Evolutionary conservation across 1,140 invertebrate species (phyloP).

Genomic region (Colletes latitarsis): DNA sequence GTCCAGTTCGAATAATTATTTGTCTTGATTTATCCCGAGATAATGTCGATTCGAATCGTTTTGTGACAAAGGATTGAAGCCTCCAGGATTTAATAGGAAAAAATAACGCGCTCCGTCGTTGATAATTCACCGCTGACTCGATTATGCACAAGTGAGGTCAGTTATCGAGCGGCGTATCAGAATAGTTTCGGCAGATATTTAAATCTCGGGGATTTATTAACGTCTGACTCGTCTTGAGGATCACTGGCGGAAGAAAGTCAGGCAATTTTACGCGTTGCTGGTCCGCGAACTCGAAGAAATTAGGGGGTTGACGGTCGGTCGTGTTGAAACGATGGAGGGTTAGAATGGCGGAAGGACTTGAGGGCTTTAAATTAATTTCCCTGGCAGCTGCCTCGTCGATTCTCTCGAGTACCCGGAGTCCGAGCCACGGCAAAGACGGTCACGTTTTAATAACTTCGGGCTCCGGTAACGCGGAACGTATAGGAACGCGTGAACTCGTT

Average conservation of each 20-base stretch:
- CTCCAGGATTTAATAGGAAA: neutral
- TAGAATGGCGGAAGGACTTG: neutral
- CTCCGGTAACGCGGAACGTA: neutral
- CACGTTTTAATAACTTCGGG: neutral
- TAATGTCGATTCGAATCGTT: neutral
- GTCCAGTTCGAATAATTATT: no score
- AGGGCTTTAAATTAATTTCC: conserved; percentile 34
- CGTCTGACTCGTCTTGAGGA: neutral
- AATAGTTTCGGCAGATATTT: neutral
- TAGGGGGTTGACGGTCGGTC: conserved; percentile 8
- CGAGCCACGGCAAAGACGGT: neutral
- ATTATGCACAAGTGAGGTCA: neutral
- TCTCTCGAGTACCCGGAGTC: neutral
- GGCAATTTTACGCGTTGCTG: conserved; percentile 9
- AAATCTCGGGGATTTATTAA: neutral
- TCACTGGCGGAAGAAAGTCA: neutral
- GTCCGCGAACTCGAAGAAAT: neutral
- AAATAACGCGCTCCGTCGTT: neutral
- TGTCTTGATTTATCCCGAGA: no score
- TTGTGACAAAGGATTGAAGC: no score
- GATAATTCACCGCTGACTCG: neutral
- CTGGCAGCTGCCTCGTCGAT: neutral
- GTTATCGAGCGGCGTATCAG: neutral
- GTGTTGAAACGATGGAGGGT: neutral
- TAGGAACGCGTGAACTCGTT: no score